Evolutionary conservation across 2,888 invertebrate species (phyloP), one percentile per base, ranked within the genome.

Genomic region (Agriopis aurantiaria): DNA sequence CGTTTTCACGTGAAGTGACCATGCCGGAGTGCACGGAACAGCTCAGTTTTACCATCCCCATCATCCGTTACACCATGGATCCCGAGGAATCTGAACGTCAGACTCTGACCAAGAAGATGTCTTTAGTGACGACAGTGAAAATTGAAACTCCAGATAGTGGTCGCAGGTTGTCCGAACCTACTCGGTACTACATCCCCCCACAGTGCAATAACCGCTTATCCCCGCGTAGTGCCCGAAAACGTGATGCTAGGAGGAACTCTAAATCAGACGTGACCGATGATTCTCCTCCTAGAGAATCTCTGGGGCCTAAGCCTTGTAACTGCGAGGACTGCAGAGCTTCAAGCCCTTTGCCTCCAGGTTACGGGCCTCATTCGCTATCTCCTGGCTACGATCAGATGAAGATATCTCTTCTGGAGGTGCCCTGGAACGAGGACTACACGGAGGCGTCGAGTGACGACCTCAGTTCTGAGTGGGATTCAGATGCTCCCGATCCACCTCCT

Each of bases 391-490:
- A 97, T 75, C 97, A 97, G 87, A 97, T 98, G 93, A 96, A 97
- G 80, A 96, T 96, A 80, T 97, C 96, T 40, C 88, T 98, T 64
- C 89, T 97, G 75, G 96, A 97, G 83, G 97, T 98, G 76, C 97
- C 97, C 0, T 95, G 96, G 93, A 95, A 95, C 45, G 93, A 96
- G 73, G 98, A 98, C 83, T 98, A 97, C 88, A 98, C 97, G 12
- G 98, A 98, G 83, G 97, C 97, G n/a, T 97, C 97, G 77, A 97
- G 97, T 85, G 98, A 98, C 88, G 98, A 98, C 89, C 95, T 98
- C 72, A 98, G 97, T 87, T 98, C 98, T 12, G 98, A 98, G 85
- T 98, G 98, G 98, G 98, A 98, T 85, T 97, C 97, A 2, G 98
- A 98, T 89, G 97, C 96, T 8, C 95, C 96, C 14, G 96, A 96